phyloP scores from a whole-genome alignment of 2,797 vertebrate species.

The Acanthurus lineatus region DNA sequence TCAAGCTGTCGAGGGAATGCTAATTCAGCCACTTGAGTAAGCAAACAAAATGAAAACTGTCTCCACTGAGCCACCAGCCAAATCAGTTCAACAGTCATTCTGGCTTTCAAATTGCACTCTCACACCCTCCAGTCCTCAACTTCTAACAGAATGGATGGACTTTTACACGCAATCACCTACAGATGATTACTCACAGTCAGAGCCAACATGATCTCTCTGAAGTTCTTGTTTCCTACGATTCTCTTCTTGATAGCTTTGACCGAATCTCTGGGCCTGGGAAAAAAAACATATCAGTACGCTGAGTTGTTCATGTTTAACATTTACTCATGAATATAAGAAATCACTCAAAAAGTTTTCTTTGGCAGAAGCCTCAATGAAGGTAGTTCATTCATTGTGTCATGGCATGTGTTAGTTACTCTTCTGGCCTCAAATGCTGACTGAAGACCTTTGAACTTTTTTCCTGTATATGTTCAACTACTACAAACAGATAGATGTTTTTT shows the following conservation, averaged over 20 bases:
- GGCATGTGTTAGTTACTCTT: neutral
- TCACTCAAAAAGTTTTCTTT: neutral
- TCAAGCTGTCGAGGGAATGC: neutral
- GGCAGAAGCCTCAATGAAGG: neutral
- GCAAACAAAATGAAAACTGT: neutral
- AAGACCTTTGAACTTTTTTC: no score
- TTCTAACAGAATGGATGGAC: neutral
- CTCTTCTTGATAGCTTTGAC: slow-evolving; percentile 95
- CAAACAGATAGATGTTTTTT: neutral
- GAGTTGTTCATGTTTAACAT: neutral
- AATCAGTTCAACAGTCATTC: slow-evolving; percentile 10
- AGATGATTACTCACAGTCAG: slow-evolving; percentile 85
- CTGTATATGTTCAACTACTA: neutral
- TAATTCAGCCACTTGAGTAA: slow-evolving; percentile 12
- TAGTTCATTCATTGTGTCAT: neutral
- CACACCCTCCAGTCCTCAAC: neutral
- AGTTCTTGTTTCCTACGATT: slow-evolving; percentile 95
- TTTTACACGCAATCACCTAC: neutral
- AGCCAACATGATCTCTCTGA: slow-evolving; percentile 96
- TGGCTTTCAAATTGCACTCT: slow-evolving; percentile 6
- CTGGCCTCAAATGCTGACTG: no score
- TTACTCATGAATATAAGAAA: slow-evolving; percentile 4
- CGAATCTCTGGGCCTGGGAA: slow-evolving; percentile 93
- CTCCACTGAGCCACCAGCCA: neutral
- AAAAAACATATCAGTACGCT: slow-evolving; percentile 24